A percentile compares a stretch with the other conserved stretches of the same genome.
Evolutionary conservation across 1,140 invertebrate genomes (phyloP).

Genomic region (Lasioglossum baleicum): DNA sequence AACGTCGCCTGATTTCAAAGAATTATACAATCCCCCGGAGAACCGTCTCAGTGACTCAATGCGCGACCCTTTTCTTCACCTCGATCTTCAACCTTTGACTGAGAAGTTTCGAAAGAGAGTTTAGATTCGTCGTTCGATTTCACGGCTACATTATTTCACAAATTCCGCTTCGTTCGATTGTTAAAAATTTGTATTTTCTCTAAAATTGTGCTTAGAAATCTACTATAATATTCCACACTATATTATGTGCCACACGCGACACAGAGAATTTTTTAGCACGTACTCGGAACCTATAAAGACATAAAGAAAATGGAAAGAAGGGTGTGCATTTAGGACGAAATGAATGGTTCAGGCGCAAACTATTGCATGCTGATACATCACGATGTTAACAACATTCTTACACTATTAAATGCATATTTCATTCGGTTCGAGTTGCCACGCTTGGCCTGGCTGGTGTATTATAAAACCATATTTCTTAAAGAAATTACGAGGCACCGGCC

Average conservation of each 20-base stretch:
- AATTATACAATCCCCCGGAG: no score
- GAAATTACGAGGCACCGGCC: conserved; percentile 28
- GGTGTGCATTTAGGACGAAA: background rate
- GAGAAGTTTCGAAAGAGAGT: background rate
- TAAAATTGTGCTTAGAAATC: no score
- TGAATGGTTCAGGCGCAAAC: background rate
- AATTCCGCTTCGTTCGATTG: no score
- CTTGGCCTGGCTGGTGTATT: background rate
- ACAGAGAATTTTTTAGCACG: no score
- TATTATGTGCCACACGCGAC: no score
- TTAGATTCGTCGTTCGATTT: no score
- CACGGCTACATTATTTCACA: no score
- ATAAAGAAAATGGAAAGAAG: background rate
- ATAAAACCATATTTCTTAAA: conserved; percentile 9
- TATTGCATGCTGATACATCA: conserved; percentile 14
- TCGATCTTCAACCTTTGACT: background rate
- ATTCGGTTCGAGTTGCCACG: background rate
- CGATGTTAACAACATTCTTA: conserved; percentile 3
- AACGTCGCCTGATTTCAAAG: background rate
- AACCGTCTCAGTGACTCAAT: background rate
- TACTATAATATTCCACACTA: no score
- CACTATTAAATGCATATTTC: conserved; percentile 3
- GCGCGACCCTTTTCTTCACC: background rate
- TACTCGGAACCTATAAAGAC: background rate
- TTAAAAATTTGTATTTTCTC: no score